phyloP scores from a whole-genome alignment of 1,140 invertebrate genomes.

The Sarcophaga peregrina region DNA sequence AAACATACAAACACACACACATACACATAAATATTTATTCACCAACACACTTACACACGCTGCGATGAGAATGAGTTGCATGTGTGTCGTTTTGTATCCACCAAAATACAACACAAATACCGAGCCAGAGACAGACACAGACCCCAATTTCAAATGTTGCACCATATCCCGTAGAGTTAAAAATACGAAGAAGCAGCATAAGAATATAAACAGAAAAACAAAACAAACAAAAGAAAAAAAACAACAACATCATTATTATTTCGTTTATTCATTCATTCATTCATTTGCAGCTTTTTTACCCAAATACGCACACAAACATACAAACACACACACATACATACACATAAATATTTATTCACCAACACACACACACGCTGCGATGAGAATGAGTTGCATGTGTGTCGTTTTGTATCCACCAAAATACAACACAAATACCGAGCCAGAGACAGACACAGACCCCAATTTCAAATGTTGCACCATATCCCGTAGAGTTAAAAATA shows the following conservation, averaged over 20 bases:
- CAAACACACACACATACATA: no score
- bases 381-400: not conserved
- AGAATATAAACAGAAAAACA: no score
- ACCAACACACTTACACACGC: not conserved
- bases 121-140: slow-evolving; percentile 9
- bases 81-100: slow-evolving; percentile 16
- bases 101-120: not conserved
- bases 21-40: not conserved
- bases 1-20: not conserved
- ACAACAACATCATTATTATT: no score
- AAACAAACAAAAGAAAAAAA: no score
- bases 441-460: slow-evolving; percentile 24
- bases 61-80: not conserved
- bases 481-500: no score
- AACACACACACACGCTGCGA: not conserved
- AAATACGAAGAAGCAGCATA: not conserved
- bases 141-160: slow-evolving; percentile 37
- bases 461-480: slow-evolving; percentile 39
- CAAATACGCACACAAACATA: no score
- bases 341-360: not conserved
- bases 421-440: not conserved
- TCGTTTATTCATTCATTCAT: no score
- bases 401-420: not conserved
- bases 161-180: slow-evolving; percentile 21
- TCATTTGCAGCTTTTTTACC: no score